These are phyloP conservation scores for Coleophora flavipennella DNA, from an alignment of 2,888 invertebrate genomes.

Conservation along the genomic window DNA sequence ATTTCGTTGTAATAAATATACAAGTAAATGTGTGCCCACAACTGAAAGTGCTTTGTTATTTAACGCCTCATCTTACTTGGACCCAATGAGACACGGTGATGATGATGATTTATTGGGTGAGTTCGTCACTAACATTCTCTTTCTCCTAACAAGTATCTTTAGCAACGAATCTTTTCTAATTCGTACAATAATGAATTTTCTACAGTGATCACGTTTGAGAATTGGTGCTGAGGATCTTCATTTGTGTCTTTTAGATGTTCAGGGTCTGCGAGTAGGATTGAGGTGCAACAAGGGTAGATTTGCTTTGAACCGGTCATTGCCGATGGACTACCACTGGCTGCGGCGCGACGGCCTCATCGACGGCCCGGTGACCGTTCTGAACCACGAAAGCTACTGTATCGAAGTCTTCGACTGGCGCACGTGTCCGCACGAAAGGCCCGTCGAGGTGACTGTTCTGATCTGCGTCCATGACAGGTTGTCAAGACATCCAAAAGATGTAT, in stretches of 20 bases:
- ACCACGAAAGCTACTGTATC: constrained; percentile 50
- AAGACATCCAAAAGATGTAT: too few species aligned
- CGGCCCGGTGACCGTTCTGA: constrained; percentile 14
- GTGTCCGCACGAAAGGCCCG: constrained; percentile 31
- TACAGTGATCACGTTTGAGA: too few species aligned
- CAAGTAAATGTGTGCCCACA: constrained; percentile 44
- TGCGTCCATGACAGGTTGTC: too few species aligned
- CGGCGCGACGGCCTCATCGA: constrained; percentile 24
- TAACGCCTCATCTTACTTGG: constrained; percentile 40
- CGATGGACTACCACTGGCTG: constrained; percentile 34
- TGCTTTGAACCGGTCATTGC: constrained; percentile 33
- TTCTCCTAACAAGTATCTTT: neutral
- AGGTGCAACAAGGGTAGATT: constrained; percentile 36
- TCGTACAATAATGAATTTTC: too few species aligned
- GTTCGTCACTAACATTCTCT: constrained; percentile 7
- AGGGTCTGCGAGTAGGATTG: constrained; percentile 40
- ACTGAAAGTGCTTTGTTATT: constrained; percentile 34
- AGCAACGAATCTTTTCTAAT: too few species aligned
- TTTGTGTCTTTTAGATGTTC: constrained; percentile 31
- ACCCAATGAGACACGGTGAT: constrained; percentile 27
- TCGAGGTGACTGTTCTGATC: constrained; percentile 36
- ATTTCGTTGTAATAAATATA: constrained; percentile 32
- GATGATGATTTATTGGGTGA: constrained; percentile 36
- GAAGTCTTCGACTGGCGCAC: constrained; percentile 48
- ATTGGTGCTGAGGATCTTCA: too few species aligned